A percentile compares a stretch with the other conserved stretches of the same genome.
These are phyloP conservation scores for Leptopterna dolabrata DNA, from an alignment of 2,888 invertebrate species.

Conservation along the genomic window DNA sequence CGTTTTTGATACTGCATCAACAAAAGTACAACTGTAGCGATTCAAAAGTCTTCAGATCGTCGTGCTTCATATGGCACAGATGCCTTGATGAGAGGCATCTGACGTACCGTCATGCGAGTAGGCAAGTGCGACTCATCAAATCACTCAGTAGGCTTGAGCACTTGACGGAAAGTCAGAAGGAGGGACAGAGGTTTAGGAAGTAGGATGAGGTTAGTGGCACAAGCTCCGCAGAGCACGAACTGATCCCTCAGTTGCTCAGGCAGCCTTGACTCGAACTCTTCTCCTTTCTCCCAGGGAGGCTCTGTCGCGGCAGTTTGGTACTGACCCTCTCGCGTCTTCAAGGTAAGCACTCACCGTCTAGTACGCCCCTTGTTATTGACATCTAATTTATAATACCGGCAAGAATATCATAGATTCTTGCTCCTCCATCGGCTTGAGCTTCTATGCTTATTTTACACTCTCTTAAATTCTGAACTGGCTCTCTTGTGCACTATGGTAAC, in stretches of 20 bases:
- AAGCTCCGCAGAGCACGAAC: constrained; percentile 9
- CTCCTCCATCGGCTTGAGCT: too few species aligned
- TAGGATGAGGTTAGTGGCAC: constrained; percentile 49
- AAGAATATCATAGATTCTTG: too few species aligned
- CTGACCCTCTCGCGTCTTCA: neutral
- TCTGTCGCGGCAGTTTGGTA: neutral
- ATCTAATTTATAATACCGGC: too few species aligned
- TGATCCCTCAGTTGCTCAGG: constrained; percentile 29
- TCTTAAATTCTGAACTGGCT: too few species aligned
- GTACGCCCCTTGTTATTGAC: neutral
- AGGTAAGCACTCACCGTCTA: neutral
- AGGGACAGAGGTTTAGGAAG: constrained; percentile 40
- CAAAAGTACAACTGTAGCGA: too few species aligned
- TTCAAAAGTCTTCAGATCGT: too few species aligned
- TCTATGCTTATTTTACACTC: too few species aligned
- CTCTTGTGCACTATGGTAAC: too few species aligned
- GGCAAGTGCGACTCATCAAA: neutral
- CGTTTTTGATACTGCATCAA: too few species aligned
- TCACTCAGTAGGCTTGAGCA: neutral
- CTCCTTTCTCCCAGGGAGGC: neutral
- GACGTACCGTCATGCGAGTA: too few species aligned
- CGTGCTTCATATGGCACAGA: too few species aligned
- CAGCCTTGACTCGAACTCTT: constrained; percentile 45
- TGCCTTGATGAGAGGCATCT: too few species aligned
- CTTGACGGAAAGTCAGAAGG: constrained; percentile 38